These are phyloP conservation scores for Neotoxoptera formosana DNA, from an alignment of 1,140 invertebrate genomes.

Conservation along the genomic window DNA sequence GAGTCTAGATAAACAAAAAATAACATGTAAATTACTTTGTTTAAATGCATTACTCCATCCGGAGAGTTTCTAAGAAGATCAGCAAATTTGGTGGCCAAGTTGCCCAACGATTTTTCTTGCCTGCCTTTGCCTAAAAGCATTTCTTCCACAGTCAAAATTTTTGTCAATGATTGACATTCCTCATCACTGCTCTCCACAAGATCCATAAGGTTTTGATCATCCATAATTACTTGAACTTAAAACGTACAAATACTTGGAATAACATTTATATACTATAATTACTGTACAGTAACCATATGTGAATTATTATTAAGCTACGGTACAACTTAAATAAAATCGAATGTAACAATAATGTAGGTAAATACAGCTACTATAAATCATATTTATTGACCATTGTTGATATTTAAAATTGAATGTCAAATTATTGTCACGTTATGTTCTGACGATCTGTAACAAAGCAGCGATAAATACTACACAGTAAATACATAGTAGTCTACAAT, in stretches of 20 bases:
- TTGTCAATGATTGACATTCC: neutral
- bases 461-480: neutral
- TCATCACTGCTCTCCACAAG: conserved; percentile 34
- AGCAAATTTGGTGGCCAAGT: conserved; percentile 94
- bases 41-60: conserved; percentile 89
- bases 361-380: neutral
- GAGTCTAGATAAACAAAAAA: neutral
- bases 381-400: neutral
- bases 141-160: conserved; percentile 41
- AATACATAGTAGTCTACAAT: too few species aligned
- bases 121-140: conserved; percentile 62
- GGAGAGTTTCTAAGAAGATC: conserved; percentile 84
- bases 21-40: conserved; percentile 62
- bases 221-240: neutral
- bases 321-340: neutral
- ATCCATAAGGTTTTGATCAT: neutral
- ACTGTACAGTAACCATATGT: neutral
- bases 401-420: neutral
- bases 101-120: conserved; percentile 89
- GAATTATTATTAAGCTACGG: neutral
- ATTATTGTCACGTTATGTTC: neutral
- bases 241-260: neutral
- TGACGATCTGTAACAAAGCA: neutral
- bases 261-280: neutral
- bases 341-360: neutral